Evolutionary conservation across 2,888 invertebrate genomes (phyloP), one percentile per base, ranked within the genome.

Genomic region (Campoletis raptor): DNA sequence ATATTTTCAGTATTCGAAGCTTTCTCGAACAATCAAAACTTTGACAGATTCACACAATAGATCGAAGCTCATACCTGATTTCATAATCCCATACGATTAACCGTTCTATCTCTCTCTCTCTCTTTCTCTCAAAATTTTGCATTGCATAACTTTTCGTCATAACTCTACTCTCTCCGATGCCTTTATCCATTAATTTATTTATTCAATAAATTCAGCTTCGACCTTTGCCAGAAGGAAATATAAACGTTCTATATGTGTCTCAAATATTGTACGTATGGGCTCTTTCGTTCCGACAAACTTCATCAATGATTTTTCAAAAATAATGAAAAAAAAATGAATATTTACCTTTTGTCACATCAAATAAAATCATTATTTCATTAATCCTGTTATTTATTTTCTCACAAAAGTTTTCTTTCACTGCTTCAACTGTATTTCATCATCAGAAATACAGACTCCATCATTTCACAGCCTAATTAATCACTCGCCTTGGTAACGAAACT

Each of bases 101-200:
- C 15, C 8, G 18, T 10, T 24, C 37, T 30, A 1, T 21, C 24
- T 24, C 64, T 45, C 40, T n/a, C 18, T 15, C 12, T 37, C 69
- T 40, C 42, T 36, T 7, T 30, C 61, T 24, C 66, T 48, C 21
- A 45, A 79, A 12, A 72, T 80, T 72, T 45, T 5, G n/a, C 18
- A 78, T 66, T 79, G 78, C 64, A 30, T 48, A 79, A 66, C n/a
- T n/a, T 57, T 72, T 45, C 24, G 45, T 74, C 37, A 45, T 61
- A 40, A 45, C 52, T 61, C 48, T 30, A 36, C 12, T 24, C 42
- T n/a, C 10, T 36, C 18, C 78, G 79, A 83, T 79, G 66, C 57
- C 9, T 81, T 66, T 72, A 45, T 52, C n/a, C 67, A 78, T 82
- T 76, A 12, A 79, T 74, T 74, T 45, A 79, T 83, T 83, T 66